Conservation (phyloP, 2,888 invertebrate species). For the Eugnorisma glareosa region DNA sequence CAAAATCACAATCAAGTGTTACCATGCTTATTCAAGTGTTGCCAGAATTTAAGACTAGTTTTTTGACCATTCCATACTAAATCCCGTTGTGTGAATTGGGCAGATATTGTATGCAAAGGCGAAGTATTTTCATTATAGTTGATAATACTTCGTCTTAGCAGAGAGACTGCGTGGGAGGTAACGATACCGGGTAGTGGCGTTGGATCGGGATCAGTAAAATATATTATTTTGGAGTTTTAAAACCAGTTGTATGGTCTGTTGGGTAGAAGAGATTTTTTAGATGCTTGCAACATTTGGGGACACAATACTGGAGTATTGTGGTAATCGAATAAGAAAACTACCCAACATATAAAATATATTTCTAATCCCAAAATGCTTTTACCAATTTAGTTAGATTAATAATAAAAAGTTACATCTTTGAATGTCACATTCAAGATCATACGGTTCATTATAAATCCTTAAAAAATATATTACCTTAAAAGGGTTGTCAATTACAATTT, state of each 20-base stretch:
- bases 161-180: constrained; percentile 62
- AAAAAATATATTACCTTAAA: not conserved
- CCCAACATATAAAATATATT: not conserved
- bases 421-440: not conserved
- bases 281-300: not conserved
- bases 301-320: not conserved
- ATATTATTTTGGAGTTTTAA: not conserved
- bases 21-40: constrained; percentile 39
- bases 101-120: constrained; percentile 60
- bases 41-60: constrained; percentile 62
- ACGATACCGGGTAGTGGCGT: constrained; percentile 22
- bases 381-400: not conserved
- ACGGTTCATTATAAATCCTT: not conserved
- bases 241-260: not conserved
- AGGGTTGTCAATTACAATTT: not conserved
- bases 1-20: constrained; percentile 25
- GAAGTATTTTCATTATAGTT: constrained; percentile 48
- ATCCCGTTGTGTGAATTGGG: constrained; percentile 71
- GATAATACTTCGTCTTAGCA: constrained; percentile 62
- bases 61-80: constrained; percentile 51
- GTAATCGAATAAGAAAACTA: not conserved
- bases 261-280: not conserved
- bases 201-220: constrained; percentile 11
- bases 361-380: not conserved
- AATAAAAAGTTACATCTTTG: not conserved